phyloP scores from a whole-genome alignment of 2,797 vertebrate species.

The Stomatorhinus walkeri region DNA sequence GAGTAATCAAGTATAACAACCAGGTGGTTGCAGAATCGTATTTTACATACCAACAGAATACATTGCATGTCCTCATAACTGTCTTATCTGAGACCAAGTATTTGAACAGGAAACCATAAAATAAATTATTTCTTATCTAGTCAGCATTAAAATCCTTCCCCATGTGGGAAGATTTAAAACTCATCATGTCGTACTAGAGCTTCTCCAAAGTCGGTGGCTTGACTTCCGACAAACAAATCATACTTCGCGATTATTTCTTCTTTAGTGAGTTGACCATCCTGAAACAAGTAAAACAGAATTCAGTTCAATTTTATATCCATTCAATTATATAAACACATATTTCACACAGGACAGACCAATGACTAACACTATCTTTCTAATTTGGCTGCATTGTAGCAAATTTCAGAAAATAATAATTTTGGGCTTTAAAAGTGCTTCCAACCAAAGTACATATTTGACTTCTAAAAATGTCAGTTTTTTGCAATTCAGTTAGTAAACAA shows the following conservation, averaged over 20 bases:
- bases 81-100: slow-evolving; percentile 50
- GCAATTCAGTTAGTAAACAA: not conserved
- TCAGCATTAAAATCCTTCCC: slow-evolving; percentile 32
- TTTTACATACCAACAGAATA: slow-evolving; percentile 20
- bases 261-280: slow-evolving; percentile 79
- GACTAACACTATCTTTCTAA: not conserved
- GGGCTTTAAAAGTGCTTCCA: not conserved
- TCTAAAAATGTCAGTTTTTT: not conserved
- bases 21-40: slow-evolving; percentile 9
- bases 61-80: slow-evolving; percentile 29
- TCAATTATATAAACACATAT: not conserved
- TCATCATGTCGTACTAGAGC: slow-evolving; percentile 83
- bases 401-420: not conserved
- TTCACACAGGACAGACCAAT: not conserved
- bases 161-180: slow-evolving; percentile 54
- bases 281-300: slow-evolving; percentile 26
- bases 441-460: not conserved
- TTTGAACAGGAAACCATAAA: slow-evolving; percentile 54
- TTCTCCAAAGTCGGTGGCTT: slow-evolving; percentile 87
- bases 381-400: not conserved
- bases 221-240: slow-evolving; percentile 86
- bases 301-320: slow-evolving; percentile 1
- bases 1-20: slow-evolving; percentile 21
- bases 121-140: slow-evolving; percentile 61
- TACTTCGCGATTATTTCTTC: slow-evolving; percentile 82